Evolutionary conservation across 1,140 invertebrate species (phyloP).

Genomic region (Penaeus indicus): DNA sequence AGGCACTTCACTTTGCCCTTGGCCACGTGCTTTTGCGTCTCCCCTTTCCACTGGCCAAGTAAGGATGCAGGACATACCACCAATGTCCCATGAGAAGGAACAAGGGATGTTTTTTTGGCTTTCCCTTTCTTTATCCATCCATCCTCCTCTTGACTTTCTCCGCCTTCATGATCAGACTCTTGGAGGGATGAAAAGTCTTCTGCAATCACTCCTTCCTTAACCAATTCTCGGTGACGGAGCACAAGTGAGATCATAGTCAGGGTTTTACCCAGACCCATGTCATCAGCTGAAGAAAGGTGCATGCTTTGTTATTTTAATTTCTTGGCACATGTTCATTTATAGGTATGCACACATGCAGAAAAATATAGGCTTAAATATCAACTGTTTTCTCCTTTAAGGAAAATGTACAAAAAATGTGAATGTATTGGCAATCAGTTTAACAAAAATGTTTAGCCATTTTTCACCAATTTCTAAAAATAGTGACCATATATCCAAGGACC

Average conservation of each 20-base stretch:
- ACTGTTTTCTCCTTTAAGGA: not conserved
- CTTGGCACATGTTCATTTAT: too few relatives aligned
- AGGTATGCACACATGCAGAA: not conserved
- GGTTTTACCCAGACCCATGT: constrained; percentile 90
- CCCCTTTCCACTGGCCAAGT: constrained; percentile 86
- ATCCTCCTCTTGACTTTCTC: constrained; percentile 64
- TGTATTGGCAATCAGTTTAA: not conserved
- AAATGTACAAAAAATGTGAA: not conserved
- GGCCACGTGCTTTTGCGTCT: constrained; percentile 79
- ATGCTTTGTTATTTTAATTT: not conserved
- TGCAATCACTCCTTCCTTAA: constrained; percentile 42
- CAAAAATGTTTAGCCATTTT: not conserved
- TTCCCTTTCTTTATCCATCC: constrained; percentile 67
- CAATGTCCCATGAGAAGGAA: constrained; percentile 77
- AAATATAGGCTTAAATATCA: not conserved
- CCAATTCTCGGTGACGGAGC: constrained; percentile 71
- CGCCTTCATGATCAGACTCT: constrained; percentile 45
- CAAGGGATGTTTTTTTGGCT: constrained; percentile 67
- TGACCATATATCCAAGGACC: not conserved
- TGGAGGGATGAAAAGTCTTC: constrained; percentile 52
- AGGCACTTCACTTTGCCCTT: constrained; percentile 76
- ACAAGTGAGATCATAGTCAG: constrained; percentile 91
- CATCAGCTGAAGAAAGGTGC: constrained; percentile 80
- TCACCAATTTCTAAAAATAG: not conserved
- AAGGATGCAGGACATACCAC: constrained; percentile 88